Evolutionary conservation across 2,113 vertebrate genomes (phyloP).

Genomic region (Phalacrocorax carbo): DNA sequence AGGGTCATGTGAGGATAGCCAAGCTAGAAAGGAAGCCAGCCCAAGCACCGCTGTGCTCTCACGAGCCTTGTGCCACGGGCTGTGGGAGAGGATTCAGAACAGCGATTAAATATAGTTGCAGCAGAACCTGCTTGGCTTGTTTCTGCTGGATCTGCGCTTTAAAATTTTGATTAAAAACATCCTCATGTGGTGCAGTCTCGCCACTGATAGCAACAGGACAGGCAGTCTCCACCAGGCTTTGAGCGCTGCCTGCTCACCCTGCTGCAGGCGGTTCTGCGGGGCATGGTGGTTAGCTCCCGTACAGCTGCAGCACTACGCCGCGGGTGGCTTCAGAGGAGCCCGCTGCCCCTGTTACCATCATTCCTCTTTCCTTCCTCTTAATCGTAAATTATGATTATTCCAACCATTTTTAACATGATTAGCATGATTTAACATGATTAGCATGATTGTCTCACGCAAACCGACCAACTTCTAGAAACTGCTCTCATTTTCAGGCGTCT

Average conservation of each 20-base stretch:
- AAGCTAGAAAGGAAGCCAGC: not conserved
- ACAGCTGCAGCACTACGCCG: rapidly evolving
- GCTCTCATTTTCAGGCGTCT: not conserved
- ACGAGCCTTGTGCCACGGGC: not conserved
- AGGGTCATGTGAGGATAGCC: not conserved
- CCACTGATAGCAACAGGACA: rapidly evolving
- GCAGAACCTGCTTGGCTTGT: slow-evolving; percentile 40
- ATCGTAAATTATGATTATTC: not conserved
- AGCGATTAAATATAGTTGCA: not conserved
- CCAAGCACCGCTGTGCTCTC: not conserved
- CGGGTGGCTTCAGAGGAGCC: not conserved
- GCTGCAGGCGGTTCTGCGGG: rapidly evolving
- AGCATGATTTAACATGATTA: not conserved
- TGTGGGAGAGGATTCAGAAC: not conserved
- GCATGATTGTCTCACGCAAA: not conserved
- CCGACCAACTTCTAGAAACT: not conserved
- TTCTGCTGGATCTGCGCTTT: not conserved
- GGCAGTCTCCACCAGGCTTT: rapidly evolving
- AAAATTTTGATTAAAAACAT: not conserved
- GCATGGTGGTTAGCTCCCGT: rapidly evolving
- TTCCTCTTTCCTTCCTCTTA: not conserved
- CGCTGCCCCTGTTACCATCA: not conserved
- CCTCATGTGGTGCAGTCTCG: rapidly evolving
- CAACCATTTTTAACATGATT: not conserved
- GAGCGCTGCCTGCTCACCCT: not conserved